phyloP scores from a whole-genome alignment of 1,140 invertebrate species.

The Apis laboriosa region DNA sequence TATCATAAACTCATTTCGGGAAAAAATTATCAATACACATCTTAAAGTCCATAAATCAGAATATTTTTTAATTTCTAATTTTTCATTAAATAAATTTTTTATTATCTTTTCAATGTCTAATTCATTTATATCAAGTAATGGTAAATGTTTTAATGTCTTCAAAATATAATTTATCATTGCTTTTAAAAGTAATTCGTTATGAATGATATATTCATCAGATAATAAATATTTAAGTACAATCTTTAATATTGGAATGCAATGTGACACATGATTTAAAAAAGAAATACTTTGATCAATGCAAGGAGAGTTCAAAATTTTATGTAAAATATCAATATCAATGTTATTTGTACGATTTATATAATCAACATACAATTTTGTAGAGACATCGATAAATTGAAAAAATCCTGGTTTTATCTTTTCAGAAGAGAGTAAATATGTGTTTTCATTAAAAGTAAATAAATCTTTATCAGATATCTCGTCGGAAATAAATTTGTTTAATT shows the following conservation, averaged over 20 bases:
- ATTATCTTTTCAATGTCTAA: slow-evolving; percentile 22
- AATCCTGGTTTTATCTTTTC: slow-evolving; percentile 65
- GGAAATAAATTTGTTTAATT: slow-evolving; percentile 15
- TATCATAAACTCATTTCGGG: slow-evolving; percentile 24
- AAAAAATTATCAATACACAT: slow-evolving; percentile 45
- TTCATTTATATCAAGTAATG: slow-evolving; percentile 7
- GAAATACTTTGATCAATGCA: slow-evolving; percentile 53
- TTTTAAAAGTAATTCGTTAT: slow-evolving; percentile 28
- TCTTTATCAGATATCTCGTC: not conserved
- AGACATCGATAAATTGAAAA: slow-evolving; percentile 66
- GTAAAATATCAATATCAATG: slow-evolving; percentile 38
- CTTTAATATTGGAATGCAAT: slow-evolving; percentile 19
- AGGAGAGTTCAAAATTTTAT: slow-evolving; percentile 50
- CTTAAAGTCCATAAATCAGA: slow-evolving; percentile 27
- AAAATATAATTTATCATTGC: slow-evolving; percentile 49
- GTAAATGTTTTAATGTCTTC: slow-evolving; percentile 29
- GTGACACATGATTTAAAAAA: slow-evolving; percentile 56
- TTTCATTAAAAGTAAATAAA: not conserved
- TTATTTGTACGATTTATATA: slow-evolving; percentile 30
- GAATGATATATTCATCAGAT: not conserved
- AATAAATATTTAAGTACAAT: slow-evolving; percentile 42
- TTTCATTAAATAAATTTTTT: slow-evolving; percentile 11
- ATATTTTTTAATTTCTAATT: not conserved
- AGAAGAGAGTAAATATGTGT: not conserved
- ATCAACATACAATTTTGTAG: slow-evolving; percentile 48